phyloP scores from a whole-genome alignment of 2,797 vertebrate genomes.

The Tinamus major region DNA sequence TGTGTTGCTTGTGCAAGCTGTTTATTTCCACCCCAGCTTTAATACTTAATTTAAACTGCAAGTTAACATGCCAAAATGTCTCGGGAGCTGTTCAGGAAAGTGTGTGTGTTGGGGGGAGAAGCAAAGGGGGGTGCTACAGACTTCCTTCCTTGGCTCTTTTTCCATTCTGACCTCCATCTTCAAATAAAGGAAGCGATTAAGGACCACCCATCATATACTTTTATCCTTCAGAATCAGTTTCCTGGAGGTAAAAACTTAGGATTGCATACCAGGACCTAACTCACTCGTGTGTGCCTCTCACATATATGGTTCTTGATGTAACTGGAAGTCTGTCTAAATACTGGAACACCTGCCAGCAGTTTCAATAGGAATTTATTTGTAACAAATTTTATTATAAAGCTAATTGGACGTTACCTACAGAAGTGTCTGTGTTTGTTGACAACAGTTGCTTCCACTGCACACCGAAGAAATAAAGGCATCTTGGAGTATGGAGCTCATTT shows the following conservation, averaged over 20 bases:
- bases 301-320: not conserved
- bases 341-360: not conserved
- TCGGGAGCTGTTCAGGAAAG: conserved; percentile 25
- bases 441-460: not conserved
- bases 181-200: conserved; percentile 57
- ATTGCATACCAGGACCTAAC: not conserved
- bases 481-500: not conserved
- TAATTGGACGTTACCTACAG: not conserved
- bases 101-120: not conserved
- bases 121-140: conserved; percentile 15
- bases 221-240: conserved; percentile 53
- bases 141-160: conserved; percentile 64
- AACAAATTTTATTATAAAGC: not conserved
- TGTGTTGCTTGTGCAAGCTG: conserved; percentile 58
- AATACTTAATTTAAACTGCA: not conserved
- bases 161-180: conserved; percentile 45
- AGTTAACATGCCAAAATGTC: not conserved
- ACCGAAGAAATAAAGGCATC: not conserved
- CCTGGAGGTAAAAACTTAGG: conserved; percentile 48
- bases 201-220: conserved; percentile 51
- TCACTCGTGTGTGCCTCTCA: not conserved
- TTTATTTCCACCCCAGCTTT: conserved; percentile 31
- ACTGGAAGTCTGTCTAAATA: conserved; percentile 13
- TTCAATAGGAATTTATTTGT: not conserved
- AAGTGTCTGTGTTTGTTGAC: not conserved